phyloP scores from a whole-genome alignment of 2,113 vertebrate genomes.

The Phodopus roborovskii region DNA sequence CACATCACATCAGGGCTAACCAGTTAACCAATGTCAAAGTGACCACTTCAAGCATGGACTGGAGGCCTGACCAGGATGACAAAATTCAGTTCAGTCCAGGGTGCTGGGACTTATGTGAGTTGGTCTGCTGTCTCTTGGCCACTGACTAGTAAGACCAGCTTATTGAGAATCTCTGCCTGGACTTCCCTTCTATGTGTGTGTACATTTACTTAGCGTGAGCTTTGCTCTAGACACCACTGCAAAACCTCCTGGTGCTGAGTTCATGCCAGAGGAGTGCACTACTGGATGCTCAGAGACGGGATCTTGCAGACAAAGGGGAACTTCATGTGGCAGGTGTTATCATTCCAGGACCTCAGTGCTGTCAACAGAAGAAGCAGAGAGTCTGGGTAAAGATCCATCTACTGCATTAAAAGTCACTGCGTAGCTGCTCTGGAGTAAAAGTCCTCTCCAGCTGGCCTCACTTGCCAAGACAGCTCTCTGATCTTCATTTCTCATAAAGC shows the following conservation, averaged over 20 bases:
- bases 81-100: not conserved
- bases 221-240: not conserved
- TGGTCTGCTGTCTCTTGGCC: not conserved
- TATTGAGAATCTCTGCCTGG: not conserved
- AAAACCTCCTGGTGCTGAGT: not conserved
- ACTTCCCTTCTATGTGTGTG: not conserved
- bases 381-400: not conserved
- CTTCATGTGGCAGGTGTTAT: constrained; percentile 87
- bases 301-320: constrained; percentile 93
- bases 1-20: not conserved
- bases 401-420: not conserved
- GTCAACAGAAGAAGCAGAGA: not conserved
- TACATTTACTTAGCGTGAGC: not conserved
- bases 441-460: not conserved
- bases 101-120: not conserved
- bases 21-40: not conserved
- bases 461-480: not conserved
- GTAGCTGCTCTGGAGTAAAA: not conserved
- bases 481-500: not conserved
- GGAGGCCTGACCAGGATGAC: not conserved
- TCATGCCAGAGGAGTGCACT: not conserved
- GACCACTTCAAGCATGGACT: not conserved
- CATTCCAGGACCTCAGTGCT: constrained; percentile 91
- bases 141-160: not conserved
- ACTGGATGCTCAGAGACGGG: constrained; percentile 84